Evolutionary conservation across 2,113 vertebrate species (phyloP).

Genomic region (Alectura lathami): DNA sequence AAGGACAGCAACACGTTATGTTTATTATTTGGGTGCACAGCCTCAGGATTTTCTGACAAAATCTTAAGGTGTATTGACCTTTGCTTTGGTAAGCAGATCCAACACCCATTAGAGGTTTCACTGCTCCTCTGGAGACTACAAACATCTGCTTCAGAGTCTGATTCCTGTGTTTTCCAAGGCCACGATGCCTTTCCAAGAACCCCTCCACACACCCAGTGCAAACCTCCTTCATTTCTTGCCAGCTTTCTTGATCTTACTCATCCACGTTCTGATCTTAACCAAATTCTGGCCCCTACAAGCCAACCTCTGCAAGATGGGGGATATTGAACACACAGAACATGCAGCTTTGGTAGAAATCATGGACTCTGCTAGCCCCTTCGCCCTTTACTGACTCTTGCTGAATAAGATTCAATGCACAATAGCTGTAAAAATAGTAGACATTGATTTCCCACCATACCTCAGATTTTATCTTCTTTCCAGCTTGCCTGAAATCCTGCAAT

Average conservation of each 20-base stretch:
- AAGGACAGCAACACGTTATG: neutral
- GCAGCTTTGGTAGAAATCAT: neutral
- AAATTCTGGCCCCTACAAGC: neutral
- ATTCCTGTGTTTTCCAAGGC: neutral
- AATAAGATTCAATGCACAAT: neutral
- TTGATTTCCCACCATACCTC: neutral
- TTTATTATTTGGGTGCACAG: neutral
- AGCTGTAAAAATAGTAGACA: neutral
- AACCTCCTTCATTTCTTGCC: neutral
- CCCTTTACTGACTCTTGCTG: neutral
- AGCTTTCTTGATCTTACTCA: neutral
- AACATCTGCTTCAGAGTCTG: neutral
- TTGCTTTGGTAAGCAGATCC: neutral
- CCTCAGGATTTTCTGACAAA: neutral
- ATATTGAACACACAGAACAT: neutral
- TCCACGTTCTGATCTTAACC: neutral
- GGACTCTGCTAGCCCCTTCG: neutral
- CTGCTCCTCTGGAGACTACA: neutral
- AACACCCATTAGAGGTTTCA: neutral
- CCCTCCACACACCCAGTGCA: neutral
- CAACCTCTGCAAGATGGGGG: rapidly evolving
- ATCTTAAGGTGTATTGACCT: neutral
- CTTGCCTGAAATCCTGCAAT: neutral
- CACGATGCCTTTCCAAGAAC: neutral
- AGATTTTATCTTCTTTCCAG: neutral